Evolutionary conservation across 1,140 invertebrate genomes (phyloP), one percentile per base, ranked within the genome.

Genomic region (Cydia amplana): DNA sequence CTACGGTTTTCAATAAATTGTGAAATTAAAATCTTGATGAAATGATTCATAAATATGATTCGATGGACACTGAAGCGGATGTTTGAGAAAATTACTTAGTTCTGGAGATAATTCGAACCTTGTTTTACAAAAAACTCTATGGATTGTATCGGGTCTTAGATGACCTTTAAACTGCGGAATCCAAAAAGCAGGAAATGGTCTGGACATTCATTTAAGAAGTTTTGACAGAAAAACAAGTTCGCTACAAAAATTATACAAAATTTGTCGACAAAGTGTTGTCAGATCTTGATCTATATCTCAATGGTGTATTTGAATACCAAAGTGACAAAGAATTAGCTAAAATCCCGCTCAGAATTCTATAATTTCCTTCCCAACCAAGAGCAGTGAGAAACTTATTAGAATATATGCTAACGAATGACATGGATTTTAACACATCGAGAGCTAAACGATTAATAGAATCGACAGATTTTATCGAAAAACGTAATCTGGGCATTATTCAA

Each of bases 301-400:
- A 70, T 70, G 65, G 65, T 70, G 32, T 70, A 70, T 36, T 36
- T 70, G 65, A 70, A 70, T 70, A 70, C 28, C 65, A 70, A 70
- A 70, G 65, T 70, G 65, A 70, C 65, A 70, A 70, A 3, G 36
- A 43, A 70, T 70, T 70, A 43, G 65, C 65, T 70, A 70, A 70
- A 70, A 70, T 70, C 65, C 16, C 32, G 32, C 65, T 70, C 18
- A 36, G 32, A 70, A 40, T 70, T 70, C 65, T 32, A 43, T 40
- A 70, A 70, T 40, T 67, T 67, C 28, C 64, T 14, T 65, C 63
- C 20, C 28, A 70, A 70, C 32, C 4, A 43, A 20, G 0, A 70
- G 16, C 32, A 23, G 36, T 70, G 65, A 70, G 65, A 43, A 70
- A 32, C 28, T 40, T 18, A 70, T 70, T 70, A 40, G n/a, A 70